Evolutionary conservation across 2,113 vertebrate species (phyloP).

Genomic region (Hirundichthys speculiger): DNA sequence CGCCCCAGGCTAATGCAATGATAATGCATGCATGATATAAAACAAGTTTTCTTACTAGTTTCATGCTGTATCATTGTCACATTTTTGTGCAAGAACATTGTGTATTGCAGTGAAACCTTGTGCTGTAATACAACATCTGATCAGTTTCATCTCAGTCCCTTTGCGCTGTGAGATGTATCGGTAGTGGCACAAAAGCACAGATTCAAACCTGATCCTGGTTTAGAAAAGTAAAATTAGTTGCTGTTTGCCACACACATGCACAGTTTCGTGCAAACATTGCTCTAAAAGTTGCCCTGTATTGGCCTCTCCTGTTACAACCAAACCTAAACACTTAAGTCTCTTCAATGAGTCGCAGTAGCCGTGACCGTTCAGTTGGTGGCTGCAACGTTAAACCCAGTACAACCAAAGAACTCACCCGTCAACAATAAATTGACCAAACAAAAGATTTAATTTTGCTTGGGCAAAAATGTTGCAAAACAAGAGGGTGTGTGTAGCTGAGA

Average conservation of each 20-base stretch:
- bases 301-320: conserved; percentile 25
- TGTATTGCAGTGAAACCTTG: conserved; percentile 37
- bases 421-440: conserved; percentile 72
- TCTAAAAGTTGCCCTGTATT: conserved; percentile 32
- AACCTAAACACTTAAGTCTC: conserved; percentile 36
- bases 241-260: conserved; percentile 18
- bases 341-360: conserved; percentile 44
- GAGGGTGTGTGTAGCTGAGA: conserved; percentile 69
- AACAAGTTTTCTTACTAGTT: conserved; percentile 43
- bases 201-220: conserved; percentile 38
- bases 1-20: conserved; percentile 31
- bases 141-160: conserved; percentile 18
- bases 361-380: conserved; percentile 43
- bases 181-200: conserved; percentile 6
- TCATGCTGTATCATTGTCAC: conserved; percentile 34
- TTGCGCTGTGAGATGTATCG: conserved; percentile 20
- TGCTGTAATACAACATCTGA: conserved; percentile 44
- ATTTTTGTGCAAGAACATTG: conserved; percentile 36
- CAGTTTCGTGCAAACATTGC: conserved; percentile 31
- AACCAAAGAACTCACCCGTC: conserved; percentile 80
- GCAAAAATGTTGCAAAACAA: conserved; percentile 58
- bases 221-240: conserved; percentile 31
- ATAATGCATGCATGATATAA: conserved; percentile 50
- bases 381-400: conserved; percentile 53
- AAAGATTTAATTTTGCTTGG: conserved; percentile 63